phyloP scores from a whole-genome alignment of 2,888 invertebrate species.

The Pristionchus fissidentatus region DNA sequence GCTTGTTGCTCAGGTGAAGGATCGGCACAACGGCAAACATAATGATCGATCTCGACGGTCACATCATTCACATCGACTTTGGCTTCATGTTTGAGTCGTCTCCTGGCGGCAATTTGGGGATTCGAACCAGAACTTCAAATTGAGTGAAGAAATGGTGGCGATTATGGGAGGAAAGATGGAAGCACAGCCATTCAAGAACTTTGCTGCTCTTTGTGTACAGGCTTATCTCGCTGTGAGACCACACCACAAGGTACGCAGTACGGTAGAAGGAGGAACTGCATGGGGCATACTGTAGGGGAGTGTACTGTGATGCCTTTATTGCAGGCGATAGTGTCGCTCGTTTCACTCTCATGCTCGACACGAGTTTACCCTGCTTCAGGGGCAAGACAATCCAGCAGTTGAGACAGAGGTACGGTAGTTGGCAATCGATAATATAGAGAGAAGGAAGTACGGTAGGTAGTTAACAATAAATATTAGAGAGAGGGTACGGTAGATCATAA shows the following conservation, averaged over 20 bases:
- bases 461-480: too few species aligned
- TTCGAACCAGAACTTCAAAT: conserved; percentile 99
- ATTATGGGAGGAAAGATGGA: conserved; percentile 92
- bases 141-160: conserved; percentile 99
- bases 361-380: conserved; percentile 96
- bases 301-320: conserved; percentile 40
- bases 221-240: conserved; percentile 93
- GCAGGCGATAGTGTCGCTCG: conserved; percentile 91
- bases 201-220: conserved; percentile 96
- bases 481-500: too few species aligned
- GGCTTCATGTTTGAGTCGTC: conserved; percentile 99
- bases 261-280: neutral
- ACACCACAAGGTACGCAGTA: conserved; percentile 70
- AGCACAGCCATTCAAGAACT: conserved; percentile 95
- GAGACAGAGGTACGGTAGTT: conserved; percentile 47
- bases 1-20: conserved; percentile 83
- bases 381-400: conserved; percentile 96
- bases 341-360: conserved; percentile 98
- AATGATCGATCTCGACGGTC: conserved; percentile 96
- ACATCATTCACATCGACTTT: conserved; percentile 99
- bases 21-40: conserved; percentile 99
- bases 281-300: neutral
- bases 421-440: neutral
- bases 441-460: too few species aligned
- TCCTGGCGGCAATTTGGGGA: conserved; percentile 97